These are phyloP conservation scores for Cecidostiba fungosa DNA, from an alignment of 2,888 invertebrate species.

Conservation along the genomic window DNA sequence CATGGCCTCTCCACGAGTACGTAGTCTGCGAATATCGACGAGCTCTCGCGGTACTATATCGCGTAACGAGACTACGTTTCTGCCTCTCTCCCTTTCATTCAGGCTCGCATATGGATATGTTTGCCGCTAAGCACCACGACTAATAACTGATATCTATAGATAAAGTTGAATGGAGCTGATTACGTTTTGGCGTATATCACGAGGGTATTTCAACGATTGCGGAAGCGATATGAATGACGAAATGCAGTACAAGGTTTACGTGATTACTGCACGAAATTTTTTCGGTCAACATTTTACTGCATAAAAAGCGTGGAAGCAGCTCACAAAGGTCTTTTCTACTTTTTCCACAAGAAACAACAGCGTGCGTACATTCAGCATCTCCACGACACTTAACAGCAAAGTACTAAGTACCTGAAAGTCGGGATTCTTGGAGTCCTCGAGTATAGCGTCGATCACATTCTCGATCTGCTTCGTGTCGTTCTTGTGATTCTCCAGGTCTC, in stretches of 20 bases:
- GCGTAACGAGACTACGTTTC: constrained; percentile 33
- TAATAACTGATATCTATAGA: neutral
- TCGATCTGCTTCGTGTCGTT: constrained; percentile 80
- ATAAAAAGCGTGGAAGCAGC: neutral
- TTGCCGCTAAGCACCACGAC: neutral
- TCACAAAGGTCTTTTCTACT: constrained; percentile 34
- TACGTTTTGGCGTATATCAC: neutral
- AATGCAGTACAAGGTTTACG: constrained; percentile 18
- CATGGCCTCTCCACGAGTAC: constrained; percentile 24
- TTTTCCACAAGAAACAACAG: neutral
- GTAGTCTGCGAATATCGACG: constrained; percentile 52
- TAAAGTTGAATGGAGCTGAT: neutral
- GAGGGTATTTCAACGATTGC: too few relatives aligned
- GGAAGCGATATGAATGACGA: neutral
- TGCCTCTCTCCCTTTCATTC: constrained; percentile 20
- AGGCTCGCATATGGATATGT: constrained; percentile 2
- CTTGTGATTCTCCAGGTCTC: constrained; percentile 80
- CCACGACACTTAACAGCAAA: neutral
- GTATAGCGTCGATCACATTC: constrained; percentile 79
- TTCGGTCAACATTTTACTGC: neutral
- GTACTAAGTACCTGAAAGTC: constrained; percentile 77
- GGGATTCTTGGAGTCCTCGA: constrained; percentile 79
- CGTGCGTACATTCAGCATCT: neutral
- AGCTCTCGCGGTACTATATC: constrained; percentile 34
- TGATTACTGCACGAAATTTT: constrained; percentile 43